Base-by-base conservation (phyloP, 30 jellyfish, hydroid and myxozoan genomes). In the Kudoa iwatai region DNA sequence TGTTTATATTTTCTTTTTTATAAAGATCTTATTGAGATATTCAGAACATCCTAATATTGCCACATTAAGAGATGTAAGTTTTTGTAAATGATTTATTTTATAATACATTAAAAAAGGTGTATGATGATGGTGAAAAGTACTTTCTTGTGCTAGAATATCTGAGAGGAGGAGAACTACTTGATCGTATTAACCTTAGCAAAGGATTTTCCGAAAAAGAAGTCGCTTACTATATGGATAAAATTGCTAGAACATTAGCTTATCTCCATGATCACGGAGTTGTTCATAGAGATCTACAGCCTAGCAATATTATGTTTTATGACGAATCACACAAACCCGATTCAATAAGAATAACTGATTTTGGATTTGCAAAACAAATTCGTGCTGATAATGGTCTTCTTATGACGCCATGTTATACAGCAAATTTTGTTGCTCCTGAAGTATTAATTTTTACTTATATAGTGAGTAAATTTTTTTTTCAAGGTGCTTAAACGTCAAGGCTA, bases 321-420 rank as follows among this genome's bases (percentile, higher is more conserved):
- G 94, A 74, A 3, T 53, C 56, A 11, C 62, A 87, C 32, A 63
- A 71, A 11, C 88, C 94, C 3, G 84, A 52, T 16, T 16, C 84
- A 17, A 33, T 74, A 39, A 39, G 94, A 18, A 74, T 74, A 9
- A 65, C 81, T 21, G 94, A 74, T 44, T 74, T 74, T 41, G 94
- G 94, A n/a, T 74, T 74, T 42, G 94, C 94, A n/a, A 74, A 74
- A 47, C 94, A 74, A 36, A 74, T 74, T 39, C 47, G 94, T 22
- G 94, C 94, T 1, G 94, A 74, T 39, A 74, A 74, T 55, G 94
- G 94, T 9, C 57, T 74, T 1, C 77, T 74, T 1, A 74, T 74
- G 94, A 74, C 94, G 18, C 94, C 94, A 0, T 74, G 94, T 40
- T 74, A 61, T 65, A 74, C 94, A 14, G 94, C 94, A 10, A 74